Base-by-base conservation (phyloP, 2,888 invertebrate genomes). In the Conops quadrifasciatus region DNA sequence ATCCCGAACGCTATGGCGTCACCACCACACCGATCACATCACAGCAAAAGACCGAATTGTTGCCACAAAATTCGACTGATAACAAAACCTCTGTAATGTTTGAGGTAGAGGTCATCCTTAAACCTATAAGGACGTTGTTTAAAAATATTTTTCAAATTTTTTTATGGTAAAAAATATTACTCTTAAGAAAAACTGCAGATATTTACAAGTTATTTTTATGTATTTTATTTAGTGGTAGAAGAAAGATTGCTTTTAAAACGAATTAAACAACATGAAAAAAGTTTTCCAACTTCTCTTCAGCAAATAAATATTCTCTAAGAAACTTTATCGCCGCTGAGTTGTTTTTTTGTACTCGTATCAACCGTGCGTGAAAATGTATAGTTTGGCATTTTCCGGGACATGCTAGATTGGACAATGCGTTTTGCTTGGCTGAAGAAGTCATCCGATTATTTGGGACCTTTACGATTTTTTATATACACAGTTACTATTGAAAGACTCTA, bases 301-400 rank as follows among this genome's bases (percentile, higher is more conserved):
- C n/a, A n/a, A n/a, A n/a, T n/a, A n/a, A n/a, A n/a, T n/a, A n/a
- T n/a, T n/a, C n/a, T n/a, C n/a, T n/a, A n/a, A n/a, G n/a, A n/a
- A n/a, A n/a, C n/a, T n/a, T n/a, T n/a, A n/a, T n/a, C n/a, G n/a
- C n/a, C n/a, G n/a, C n/a, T n/a, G n/a, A n/a, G n/a, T n/a, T n/a
- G n/a, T n/a, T n/a, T n/a, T n/a, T n/a, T n/a, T n/a, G n/a, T n/a
- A n/a, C n/a, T n/a, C n/a, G n/a, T n/a, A n/a, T n/a, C n/a, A 58
- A 74, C 71, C 75, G 78, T 78, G 80, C 80, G 78, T 80, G 77
- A 77, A 77, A 80, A 72, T 76, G 76, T 79, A 73, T 72, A 71
- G 70, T 65, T 67, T 53, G 63, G 21, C 5, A 36, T 30, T 45
- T 24, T 56, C 77, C 77, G 79, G 36, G 36, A 9, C 36, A 36